Evolutionary conservation across 2,113 vertebrate species (phyloP).

Genomic region (Typhlomys cinereus): DNA sequence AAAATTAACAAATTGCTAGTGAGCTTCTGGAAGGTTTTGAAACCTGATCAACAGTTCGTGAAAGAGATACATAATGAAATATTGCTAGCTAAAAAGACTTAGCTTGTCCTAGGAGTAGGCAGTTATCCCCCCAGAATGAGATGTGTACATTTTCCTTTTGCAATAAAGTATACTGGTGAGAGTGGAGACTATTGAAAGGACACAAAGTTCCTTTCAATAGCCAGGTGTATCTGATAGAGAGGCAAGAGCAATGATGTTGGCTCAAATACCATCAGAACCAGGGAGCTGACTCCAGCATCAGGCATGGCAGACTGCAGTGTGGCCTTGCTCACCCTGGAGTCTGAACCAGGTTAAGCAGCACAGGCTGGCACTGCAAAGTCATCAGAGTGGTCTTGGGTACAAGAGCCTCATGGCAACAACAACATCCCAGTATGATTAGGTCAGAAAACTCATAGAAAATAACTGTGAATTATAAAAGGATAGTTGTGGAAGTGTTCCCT

Average conservation of each 20-base stretch:
- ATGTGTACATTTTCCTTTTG: neutral
- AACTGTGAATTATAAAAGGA: neutral
- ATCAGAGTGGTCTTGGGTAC: neutral
- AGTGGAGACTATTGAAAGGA: neutral
- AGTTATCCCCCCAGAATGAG: neutral
- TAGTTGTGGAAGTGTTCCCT: neutral
- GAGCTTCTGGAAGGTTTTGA: neutral
- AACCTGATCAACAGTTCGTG: neutral
- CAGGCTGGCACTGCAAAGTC: neutral
- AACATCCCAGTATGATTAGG: neutral
- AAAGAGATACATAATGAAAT: neutral
- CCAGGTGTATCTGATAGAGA: neutral
- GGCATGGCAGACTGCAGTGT: neutral
- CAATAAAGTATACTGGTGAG: neutral
- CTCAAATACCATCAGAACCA: neutral
- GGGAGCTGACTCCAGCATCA: neutral
- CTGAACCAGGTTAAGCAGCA: neutral
- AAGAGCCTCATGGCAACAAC: neutral
- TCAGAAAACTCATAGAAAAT: neutral
- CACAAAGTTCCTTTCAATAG: neutral
- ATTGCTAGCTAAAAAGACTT: neutral
- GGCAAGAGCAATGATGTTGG: neutral
- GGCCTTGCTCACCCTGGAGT: neutral
- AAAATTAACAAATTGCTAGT: neutral
- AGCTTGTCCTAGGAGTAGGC: neutral